Evolutionary conservation across 2,797 vertebrate genomes (phyloP).

Genomic region (Xyrichtys novacula): DNA sequence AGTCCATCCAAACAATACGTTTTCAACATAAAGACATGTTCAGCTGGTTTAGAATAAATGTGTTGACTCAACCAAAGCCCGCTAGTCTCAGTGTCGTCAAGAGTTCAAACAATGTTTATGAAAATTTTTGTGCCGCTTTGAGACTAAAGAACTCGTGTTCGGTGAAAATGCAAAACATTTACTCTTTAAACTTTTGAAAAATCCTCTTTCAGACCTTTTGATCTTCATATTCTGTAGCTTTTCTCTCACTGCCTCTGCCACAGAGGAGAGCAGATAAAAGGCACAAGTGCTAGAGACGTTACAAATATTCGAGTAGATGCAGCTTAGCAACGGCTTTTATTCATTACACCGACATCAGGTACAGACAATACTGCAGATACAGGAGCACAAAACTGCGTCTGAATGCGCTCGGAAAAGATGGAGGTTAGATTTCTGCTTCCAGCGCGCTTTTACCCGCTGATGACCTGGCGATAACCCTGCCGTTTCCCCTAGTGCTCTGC

Average conservation of each 20-base stretch:
- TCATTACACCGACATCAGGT: not conserved
- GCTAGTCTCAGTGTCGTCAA: not conserved
- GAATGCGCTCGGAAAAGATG: not conserved
- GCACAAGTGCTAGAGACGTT: not conserved
- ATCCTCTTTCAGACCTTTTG: not conserved
- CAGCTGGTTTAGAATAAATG: not conserved
- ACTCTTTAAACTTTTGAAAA: not conserved
- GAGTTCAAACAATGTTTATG: not conserved
- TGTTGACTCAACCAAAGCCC: not conserved
- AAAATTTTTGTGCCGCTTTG: too few species aligned
- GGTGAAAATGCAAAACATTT: not conserved
- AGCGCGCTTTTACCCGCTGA: not conserved
- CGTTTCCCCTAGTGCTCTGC: not conserved
- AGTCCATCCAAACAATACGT: not conserved
- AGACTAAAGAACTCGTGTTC: not conserved
- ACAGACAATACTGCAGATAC: conserved; percentile 3
- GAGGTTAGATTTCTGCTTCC: conserved; percentile 5
- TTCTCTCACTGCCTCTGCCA: not conserved
- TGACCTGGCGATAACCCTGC: conserved; percentile 3
- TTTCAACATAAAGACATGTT: not conserved
- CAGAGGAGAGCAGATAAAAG: not conserved
- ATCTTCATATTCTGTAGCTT: conserved; percentile 12
- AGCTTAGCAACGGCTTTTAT: conserved; percentile 6
- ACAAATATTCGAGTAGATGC: conserved; percentile 1
- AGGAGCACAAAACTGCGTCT: not conserved